phyloP scores from a whole-genome alignment of 2,113 vertebrate species.

The Gobius niger region DNA sequence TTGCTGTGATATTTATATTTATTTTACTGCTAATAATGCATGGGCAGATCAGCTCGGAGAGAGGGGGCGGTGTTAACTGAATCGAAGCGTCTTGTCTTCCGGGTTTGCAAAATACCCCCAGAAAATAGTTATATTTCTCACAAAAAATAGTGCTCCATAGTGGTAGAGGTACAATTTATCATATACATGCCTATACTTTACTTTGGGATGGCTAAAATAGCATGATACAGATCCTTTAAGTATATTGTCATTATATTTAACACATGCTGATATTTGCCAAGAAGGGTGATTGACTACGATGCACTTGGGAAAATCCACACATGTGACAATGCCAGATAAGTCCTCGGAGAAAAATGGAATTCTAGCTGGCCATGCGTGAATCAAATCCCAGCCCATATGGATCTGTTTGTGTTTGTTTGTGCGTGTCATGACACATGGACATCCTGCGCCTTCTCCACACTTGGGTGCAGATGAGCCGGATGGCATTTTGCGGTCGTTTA shows the following conservation, averaged over 20 bases:
- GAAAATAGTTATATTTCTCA: no score
- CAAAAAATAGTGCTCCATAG: no score
- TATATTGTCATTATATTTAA: not conserved
- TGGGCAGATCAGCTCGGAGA: no score
- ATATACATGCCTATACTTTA: no score
- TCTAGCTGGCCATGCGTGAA: not conserved
- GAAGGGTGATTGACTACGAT: not conserved
- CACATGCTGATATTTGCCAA: not conserved
- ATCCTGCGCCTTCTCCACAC: not conserved
- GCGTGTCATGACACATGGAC: not conserved
- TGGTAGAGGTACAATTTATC: no score
- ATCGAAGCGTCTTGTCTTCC: no score
- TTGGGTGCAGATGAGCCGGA: not conserved
- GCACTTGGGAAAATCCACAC: not conserved
- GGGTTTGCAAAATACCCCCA: no score
- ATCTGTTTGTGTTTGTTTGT: slow-evolving; percentile 13
- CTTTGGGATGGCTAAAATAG: no score
- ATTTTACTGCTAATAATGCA: no score
- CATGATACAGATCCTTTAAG: no score
- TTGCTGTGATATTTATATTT: no score
- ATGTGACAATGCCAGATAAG: not conserved
- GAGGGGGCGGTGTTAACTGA: no score
- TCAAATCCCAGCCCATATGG: not conserved
- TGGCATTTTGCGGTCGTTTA: slow-evolving; percentile 8
- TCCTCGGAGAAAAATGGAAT: not conserved